Percentiles rank a stretch among this genome's conserved stretches.
phyloP scores from a whole-genome alignment of 1,140 invertebrate species.

The Tetranychus urticae region DNA sequence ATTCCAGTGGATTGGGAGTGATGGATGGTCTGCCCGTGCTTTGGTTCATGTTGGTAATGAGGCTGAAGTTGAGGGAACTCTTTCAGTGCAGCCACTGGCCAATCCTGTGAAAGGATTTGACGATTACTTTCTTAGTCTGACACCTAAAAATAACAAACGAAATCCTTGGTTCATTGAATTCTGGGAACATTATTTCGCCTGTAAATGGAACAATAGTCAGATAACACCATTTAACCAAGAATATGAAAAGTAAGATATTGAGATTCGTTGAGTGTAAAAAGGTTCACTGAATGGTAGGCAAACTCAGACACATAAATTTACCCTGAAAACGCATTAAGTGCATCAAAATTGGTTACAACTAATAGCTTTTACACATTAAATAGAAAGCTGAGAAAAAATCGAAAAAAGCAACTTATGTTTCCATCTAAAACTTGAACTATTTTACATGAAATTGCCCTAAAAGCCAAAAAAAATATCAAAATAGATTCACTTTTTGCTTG shows the following conservation, averaged over 20 bases:
- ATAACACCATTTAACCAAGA: conserved; percentile 54
- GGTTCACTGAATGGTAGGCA: no score
- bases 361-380: no score
- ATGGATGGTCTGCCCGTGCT: conserved; percentile 33
- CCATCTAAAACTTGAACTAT: no score
- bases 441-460: no score
- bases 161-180: conserved; percentile 89
- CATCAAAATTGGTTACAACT: no score
- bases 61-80: conserved; percentile 38
- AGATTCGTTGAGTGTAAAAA: no score
- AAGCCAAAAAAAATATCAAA: no score
- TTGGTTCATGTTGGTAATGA: conserved; percentile 71
- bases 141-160: conserved; percentile 55
- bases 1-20: conserved; percentile 56
- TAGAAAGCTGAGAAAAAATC: no score
- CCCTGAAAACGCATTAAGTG: no score
- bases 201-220: conserved; percentile 33
- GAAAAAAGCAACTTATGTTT: no score
- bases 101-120: conserved; percentile 63
- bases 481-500: no score
- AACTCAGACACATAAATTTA: no score
- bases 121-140: conserved; percentile 61
- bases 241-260: conserved; percentile 23
- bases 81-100: conserved; percentile 69
- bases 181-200: conserved; percentile 69